phyloP scores from a whole-genome alignment of 2,888 invertebrate genomes.

The Tromatobia lineatoria region DNA sequence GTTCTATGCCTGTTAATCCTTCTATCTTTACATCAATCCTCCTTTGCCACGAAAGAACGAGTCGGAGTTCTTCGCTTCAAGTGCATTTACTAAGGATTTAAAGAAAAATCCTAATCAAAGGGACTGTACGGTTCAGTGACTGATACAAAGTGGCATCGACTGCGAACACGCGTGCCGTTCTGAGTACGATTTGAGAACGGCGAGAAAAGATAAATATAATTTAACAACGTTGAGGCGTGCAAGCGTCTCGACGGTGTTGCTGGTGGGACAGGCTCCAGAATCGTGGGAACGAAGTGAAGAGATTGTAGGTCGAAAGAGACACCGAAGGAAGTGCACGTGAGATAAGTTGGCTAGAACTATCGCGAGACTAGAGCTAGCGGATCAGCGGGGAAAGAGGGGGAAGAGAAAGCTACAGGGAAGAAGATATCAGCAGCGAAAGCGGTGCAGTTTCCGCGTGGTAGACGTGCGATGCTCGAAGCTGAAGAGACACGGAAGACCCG shows the following conservation, averaged over 20 bases:
- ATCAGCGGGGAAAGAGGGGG: not conserved
- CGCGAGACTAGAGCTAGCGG: slow-evolving; percentile 30
- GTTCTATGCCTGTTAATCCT: not conserved
- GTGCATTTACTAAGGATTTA: slow-evolving; percentile 21
- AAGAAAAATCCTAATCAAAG: slow-evolving; percentile 3
- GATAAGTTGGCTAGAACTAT: slow-evolving; percentile 59
- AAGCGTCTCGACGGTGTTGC: not conserved
- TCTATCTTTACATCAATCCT: not conserved
- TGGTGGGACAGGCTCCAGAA: slow-evolving; percentile 3
- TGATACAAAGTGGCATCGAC: slow-evolving; percentile 6
- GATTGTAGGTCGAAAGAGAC: slow-evolving; percentile 10
- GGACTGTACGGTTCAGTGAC: slow-evolving; percentile 1
- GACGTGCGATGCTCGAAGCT: slow-evolving; percentile 71
- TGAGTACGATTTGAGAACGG: slow-evolving; percentile 32
- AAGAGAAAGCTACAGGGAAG: slow-evolving; percentile 16
- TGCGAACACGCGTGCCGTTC: slow-evolving; percentile 37
- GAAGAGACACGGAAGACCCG: slow-evolving; percentile 68
- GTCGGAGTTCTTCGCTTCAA: slow-evolving; percentile 12
- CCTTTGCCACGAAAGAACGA: not conserved
- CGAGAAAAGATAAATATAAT: not conserved
- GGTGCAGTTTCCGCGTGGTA: slow-evolving; percentile 63
- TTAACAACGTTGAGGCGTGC: slow-evolving; percentile 32
- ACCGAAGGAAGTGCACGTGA: slow-evolving; percentile 51
- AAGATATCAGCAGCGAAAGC: slow-evolving; percentile 63
- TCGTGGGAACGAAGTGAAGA: slow-evolving; percentile 9